Conservation (phyloP, 2,797 vertebrate species). For the Oryzias sinensis region DNA sequence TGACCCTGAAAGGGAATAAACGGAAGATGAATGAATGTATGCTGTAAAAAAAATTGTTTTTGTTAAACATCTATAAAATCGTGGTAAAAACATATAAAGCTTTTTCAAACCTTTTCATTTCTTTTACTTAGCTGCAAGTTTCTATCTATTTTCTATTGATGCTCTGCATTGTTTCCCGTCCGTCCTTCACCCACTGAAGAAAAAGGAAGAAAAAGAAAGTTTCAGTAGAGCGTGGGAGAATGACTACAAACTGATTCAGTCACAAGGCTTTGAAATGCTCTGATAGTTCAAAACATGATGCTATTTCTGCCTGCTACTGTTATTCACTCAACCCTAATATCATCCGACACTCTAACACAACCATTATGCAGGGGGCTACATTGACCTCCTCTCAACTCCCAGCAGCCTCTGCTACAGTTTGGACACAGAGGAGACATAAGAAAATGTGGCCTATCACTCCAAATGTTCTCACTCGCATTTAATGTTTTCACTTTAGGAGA, state of each 20-base stretch:
- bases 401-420: constrained; percentile 44
- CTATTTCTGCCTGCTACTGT: constrained; percentile 71
- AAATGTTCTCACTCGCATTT: neutral
- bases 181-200: constrained; percentile 55
- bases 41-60: too few relatives aligned
- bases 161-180: constrained; percentile 4
- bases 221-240: constrained; percentile 64
- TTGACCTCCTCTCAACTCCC: constrained; percentile 66
- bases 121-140: neutral
- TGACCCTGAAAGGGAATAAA: too few relatives aligned
- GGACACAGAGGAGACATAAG: constrained; percentile 17
- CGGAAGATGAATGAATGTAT: too few relatives aligned
- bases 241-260: constrained; percentile 70
- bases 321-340: constrained; percentile 72
- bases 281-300: constrained; percentile 72
- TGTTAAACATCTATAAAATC: too few relatives aligned
- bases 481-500: too few relatives aligned
- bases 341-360: constrained; percentile 72
- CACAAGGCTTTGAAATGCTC: constrained; percentile 59
- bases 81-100: too few relatives aligned
- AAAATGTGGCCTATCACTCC: neutral
- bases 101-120: too few relatives aligned
- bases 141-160: constrained; percentile 42
- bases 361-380: constrained; percentile 60
- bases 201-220: constrained; percentile 27